Evolutionary conservation across 2,888 invertebrate species (phyloP), one percentile per base, ranked within the genome.

Genomic region (Drosophila siamana): DNA sequence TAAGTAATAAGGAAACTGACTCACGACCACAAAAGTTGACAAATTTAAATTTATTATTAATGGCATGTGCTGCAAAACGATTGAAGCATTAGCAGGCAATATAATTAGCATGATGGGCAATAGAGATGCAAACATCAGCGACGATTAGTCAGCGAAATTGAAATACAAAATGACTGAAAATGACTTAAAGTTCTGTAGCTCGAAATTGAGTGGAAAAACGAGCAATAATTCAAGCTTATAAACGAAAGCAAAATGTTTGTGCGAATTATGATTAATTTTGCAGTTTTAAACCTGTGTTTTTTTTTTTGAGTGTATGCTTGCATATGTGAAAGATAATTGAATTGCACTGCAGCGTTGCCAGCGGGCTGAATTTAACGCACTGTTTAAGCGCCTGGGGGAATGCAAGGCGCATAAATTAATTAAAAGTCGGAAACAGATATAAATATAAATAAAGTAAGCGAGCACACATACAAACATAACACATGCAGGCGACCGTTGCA

Each of bases 371-470:
- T 64, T 67, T 56, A 68, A 75, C 48, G 68, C 64, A 46, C 74
- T 62, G 65, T 60, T 80, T 57, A 62, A 80, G 64, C 65, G 63
- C 57, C 61, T 59, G 41, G 30, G 72, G 40, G 38, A 74, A 67
- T 54, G 54, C 69, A 61, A 71, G 63, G 40, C 54, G 66, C 67
- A 86, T 88, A 88, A 83, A 83, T 88, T 88, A 88, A 83, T 88
- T 88, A 88, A 88, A 77, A 83, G 88, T 83, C 83, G 86, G 88
- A 86, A 83, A 55, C 77, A 79, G 77, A 88, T 86, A 86, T 61
- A 83, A 76, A 80, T 77, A 86, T 66, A 73, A 65, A 73, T 70
- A 70, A 55, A 67, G 57, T 64, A 64, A 50, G 48, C 47, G 56
- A 43, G 47, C 36, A 44, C 16, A 65, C 7, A 69, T 48, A 50